Conservation (phyloP, 1,140 invertebrate species). For the Saccostrea glomerata region DNA sequence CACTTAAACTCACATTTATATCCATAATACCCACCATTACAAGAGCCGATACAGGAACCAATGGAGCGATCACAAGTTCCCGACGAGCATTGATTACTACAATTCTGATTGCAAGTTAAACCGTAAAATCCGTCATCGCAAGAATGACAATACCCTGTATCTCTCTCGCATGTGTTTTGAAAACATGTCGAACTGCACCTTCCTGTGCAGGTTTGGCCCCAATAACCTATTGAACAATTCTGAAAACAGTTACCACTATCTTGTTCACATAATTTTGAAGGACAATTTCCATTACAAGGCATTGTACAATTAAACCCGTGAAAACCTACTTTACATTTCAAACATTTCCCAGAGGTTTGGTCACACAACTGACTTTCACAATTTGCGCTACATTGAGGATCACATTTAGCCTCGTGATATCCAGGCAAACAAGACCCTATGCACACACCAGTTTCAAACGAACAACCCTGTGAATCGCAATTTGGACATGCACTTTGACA, state of each 20-base stretch:
- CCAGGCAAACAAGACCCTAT: slow-evolving; percentile 54
- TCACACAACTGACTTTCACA: slow-evolving; percentile 18
- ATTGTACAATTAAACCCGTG: slow-evolving; percentile 35
- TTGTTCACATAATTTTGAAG: background rate
- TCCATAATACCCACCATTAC: slow-evolving; percentile 55
- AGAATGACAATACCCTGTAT: slow-evolving; percentile 14
- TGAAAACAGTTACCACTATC: slow-evolving; percentile 19
- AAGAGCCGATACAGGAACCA: slow-evolving; percentile 52
- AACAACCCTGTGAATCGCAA: slow-evolving; percentile 38
- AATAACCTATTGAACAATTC: slow-evolving; percentile 34
- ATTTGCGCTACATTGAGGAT: background rate
- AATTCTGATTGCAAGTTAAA: slow-evolving; percentile 5
- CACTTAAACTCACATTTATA: slow-evolving; percentile 38
- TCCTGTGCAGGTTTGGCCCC: background rate
- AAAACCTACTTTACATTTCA: slow-evolving; percentile 26
- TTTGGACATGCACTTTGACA: background rate
- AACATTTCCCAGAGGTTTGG: slow-evolving; percentile 12
- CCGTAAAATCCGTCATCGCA: slow-evolving; percentile 37
- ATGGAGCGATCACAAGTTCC: slow-evolving; percentile 50
- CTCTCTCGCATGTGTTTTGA: slow-evolving; percentile 12
- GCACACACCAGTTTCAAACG: slow-evolving; percentile 51
- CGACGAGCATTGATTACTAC: background rate
- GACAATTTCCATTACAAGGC: slow-evolving; percentile 43
- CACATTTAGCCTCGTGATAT: slow-evolving; percentile 55
- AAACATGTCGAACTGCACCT: slow-evolving; percentile 21